Evolutionary conservation across 1,140 invertebrate genomes (phyloP), one percentile per base, ranked within the genome.

Genomic region (Zaprionus ghesquierei): DNA sequence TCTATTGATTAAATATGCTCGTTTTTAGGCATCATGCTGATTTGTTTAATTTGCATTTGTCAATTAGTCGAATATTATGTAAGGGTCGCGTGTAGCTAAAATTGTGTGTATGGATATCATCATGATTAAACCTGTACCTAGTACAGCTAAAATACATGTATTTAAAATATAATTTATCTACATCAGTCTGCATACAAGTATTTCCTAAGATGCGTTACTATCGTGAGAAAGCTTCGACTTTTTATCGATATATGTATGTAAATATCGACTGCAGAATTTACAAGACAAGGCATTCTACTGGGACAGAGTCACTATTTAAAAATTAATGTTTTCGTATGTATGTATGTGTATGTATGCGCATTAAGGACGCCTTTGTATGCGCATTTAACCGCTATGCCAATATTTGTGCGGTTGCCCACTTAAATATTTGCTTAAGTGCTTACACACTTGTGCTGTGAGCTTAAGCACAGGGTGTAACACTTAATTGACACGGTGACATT

Each of bases 401-500:
- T 27, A 33, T 35, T 66, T 61, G 49, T 22, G 22, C 46, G 6
- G 54, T 27, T 41, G 15, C 5, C n/a, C 41, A 46, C 18, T 15
- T 46, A 59, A 68, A 59, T 4, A 60, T 46, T 10, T 29, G 35
- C 29, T 50, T 38, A 15, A 18, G 18, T 46, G 41, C 25, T 38
- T 51, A 51, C 49, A 65, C 49, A 46, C 41, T 18, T 46, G 18
- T 46, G 18, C 20, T 46, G 18, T 46, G 18, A 9, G 56, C 38
- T 13, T 59, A 38, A 33, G 33, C n/a, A 27, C 38, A 38, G 49
- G 56, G 18, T 49, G 51, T 65, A n/a, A 62, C 23, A 53, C 41
- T 54, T 70, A 71, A 75, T 68, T 87, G 69, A 71, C 82, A 78
- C 41, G 46, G 49, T 75, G 70, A 79, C 79, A 72, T 79, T 66